A percentile compares a stretch with the other conserved stretches of the same genome.
Conservation (phyloP, 2,113 vertebrate genomes). For the Ia io region DNA sequence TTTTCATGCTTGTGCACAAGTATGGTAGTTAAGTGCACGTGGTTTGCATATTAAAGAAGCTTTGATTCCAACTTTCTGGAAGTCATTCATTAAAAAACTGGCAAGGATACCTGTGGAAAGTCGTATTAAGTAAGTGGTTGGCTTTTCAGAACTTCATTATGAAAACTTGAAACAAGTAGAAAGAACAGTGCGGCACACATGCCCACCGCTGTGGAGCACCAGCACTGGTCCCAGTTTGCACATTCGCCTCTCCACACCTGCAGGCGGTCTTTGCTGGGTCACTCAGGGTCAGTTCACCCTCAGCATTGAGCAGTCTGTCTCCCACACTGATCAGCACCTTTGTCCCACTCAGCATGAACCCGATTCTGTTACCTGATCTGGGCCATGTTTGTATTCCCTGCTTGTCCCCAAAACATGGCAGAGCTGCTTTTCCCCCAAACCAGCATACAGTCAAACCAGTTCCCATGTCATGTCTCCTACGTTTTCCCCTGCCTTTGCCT, state of each 20-base stretch:
- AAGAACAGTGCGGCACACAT: fast-evolving
- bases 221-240: background rate
- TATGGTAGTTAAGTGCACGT: background rate
- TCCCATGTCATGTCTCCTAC: fast-evolving
- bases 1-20: background rate
- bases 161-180: background rate
- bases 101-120: background rate
- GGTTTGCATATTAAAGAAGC: background rate
- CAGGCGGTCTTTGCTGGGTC: background rate
- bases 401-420: background rate
- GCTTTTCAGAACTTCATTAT: background rate
- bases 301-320: background rate
- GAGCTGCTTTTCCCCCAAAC: background rate
- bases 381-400: background rate
- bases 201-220: fast-evolving
- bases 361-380: background rate
- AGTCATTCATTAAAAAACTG: background rate
- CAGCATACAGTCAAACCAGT: background rate
- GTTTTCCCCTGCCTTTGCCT: no score
- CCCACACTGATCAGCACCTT: background rate
- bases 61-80: background rate
- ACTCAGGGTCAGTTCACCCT: background rate
- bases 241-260: fast-evolving
- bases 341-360: no score
- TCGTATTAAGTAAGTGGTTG: background rate